These are phyloP conservation scores for Ligdia adustata DNA, from an alignment of 2,888 invertebrate species.

Conservation along the genomic window DNA sequence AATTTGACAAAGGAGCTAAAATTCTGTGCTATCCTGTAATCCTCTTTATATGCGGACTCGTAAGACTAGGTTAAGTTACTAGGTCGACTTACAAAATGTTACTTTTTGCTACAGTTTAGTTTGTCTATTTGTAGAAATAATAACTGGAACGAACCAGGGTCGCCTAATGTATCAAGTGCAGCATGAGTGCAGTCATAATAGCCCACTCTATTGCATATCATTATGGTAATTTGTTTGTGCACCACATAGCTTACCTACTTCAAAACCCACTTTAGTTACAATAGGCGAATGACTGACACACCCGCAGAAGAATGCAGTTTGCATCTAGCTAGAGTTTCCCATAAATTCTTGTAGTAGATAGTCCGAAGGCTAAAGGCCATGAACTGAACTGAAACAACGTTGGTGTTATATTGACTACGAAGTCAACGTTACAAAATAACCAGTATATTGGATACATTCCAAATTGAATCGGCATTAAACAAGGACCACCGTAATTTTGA, in stretches of 20 bases:
- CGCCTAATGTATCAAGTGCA: slow-evolving; percentile 10
- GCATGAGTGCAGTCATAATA: slow-evolving; percentile 10
- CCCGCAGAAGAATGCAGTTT: slow-evolving; percentile 44
- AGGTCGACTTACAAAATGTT: not conserved
- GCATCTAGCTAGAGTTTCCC: slow-evolving; percentile 35
- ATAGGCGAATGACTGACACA: slow-evolving; percentile 33
- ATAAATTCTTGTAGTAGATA: slow-evolving; percentile 27
- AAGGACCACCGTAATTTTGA: not conserved
- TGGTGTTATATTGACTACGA: slow-evolving; percentile 10
- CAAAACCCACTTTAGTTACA: slow-evolving; percentile 25
- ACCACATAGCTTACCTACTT: slow-evolving; percentile 23
- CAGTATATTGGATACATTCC: not conserved
- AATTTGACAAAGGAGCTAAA: no score
- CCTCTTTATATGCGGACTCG: no score
- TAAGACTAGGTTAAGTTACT: no score
- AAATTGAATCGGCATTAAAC: no score
- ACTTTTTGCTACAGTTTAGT: not conserved
- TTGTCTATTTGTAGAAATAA: not conserved
- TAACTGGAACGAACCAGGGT: slow-evolving; percentile 2
- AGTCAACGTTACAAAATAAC: not conserved
- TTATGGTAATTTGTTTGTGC: slow-evolving; percentile 24
- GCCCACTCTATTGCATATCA: slow-evolving; percentile 8
- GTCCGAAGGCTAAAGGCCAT: slow-evolving; percentile 26
- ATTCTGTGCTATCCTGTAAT: no score
- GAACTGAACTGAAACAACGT: slow-evolving; percentile 10